Evolutionary conservation across 1,140 invertebrate species (phyloP).

Genomic region (Atta colombica): DNA sequence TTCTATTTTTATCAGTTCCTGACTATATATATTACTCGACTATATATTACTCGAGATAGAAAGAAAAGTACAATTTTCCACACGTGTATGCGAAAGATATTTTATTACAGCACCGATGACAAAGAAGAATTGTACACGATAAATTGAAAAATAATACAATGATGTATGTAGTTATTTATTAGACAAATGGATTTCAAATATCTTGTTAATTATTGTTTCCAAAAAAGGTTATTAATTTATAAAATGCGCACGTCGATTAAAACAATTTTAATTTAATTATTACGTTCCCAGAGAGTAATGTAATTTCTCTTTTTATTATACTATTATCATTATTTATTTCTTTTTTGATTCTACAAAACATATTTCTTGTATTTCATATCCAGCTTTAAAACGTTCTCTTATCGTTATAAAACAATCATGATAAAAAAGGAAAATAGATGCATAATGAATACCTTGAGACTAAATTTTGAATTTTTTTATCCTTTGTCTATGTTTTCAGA

Average conservation of each 20-base stretch:
- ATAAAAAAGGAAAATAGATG: background rate
- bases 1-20: conserved; percentile 52
- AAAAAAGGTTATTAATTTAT: background rate
- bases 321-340: background rate
- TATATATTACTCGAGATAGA: background rate
- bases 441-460: background rate
- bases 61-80: background rate
- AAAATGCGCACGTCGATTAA: background rate
- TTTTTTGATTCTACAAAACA: background rate
- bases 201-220: background rate
- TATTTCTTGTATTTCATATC: background rate
- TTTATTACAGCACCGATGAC: background rate
- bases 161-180: background rate
- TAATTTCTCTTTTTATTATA: background rate
- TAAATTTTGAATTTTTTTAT: background rate
- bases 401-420: background rate
- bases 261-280: background rate
- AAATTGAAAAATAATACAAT: background rate
- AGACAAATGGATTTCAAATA: background rate
- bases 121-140: background rate
- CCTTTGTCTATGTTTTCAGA: background rate
- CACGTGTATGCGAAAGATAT: background rate
- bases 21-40: conserved; percentile 17
- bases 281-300: background rate
- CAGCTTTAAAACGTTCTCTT: background rate